These are phyloP conservation scores for Thalassoma bifasciatum DNA, from an alignment of 2,113 vertebrate species.

Conservation along the genomic window DNA sequence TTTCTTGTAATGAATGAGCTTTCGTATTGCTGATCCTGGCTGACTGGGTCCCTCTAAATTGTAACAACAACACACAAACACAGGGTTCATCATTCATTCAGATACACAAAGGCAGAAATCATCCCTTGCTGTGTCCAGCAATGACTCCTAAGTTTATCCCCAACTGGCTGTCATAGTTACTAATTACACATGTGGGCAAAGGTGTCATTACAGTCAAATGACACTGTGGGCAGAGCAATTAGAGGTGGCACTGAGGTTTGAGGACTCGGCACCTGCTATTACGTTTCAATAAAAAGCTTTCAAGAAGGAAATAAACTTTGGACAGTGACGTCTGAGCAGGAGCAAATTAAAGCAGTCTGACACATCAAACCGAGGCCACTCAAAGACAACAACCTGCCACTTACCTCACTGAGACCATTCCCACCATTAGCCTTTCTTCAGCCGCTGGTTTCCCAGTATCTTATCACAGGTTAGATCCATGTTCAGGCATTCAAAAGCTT, in stretches of 20 bases:
- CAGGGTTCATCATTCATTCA: conserved; percentile 4
- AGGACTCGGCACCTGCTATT: conserved; percentile 43
- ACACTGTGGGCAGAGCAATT: conserved; percentile 62
- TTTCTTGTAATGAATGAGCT: background rate
- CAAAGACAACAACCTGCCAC: conserved; percentile 49
- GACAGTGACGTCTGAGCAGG: conserved; percentile 2
- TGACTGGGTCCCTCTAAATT: background rate
- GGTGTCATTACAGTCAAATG: conserved; percentile 68
- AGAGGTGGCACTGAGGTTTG: conserved; percentile 46
- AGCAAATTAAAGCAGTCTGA: conserved; percentile 7
- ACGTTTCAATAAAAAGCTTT: conserved; percentile 57
- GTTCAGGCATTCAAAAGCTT: conserved; percentile 42
- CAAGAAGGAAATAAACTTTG: background rate
- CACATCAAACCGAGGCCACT: background rate
- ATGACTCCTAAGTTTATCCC: background rate
- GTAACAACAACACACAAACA: background rate
- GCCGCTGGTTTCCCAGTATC: conserved; percentile 62
- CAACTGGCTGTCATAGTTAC: conserved; percentile 21
- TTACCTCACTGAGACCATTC: conserved; percentile 73
- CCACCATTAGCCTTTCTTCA: conserved; percentile 51
- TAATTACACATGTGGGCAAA: conserved; percentile 51
- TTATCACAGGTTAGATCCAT: conserved; percentile 78
- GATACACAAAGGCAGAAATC: conserved; percentile 2
- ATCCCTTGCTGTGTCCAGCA: background rate
- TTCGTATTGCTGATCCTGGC: too few relatives aligned